Evolutionary conservation across 2,797 vertebrate species (phyloP), one percentile per base, ranked within the genome.

Genomic region (Eulemur mongoz): DNA sequence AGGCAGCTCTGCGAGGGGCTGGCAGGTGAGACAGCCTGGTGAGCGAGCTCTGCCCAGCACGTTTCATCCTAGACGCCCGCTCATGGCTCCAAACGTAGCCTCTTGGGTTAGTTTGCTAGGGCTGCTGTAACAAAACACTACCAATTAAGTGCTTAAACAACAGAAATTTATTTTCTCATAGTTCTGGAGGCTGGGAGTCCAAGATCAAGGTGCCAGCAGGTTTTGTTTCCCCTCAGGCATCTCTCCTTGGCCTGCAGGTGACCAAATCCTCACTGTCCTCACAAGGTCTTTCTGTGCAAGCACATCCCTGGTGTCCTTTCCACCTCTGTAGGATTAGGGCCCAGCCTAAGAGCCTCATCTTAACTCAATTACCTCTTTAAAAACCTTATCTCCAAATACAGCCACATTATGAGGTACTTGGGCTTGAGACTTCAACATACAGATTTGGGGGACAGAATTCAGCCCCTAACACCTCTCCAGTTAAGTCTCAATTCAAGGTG

Each of bases 21-120:
- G 1, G 6, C 2, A 4, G 38, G 30, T 1, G 45, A 59, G 17
- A 15, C 22, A 27, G 4, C 32, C 38, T 2, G 10, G 4, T 2
- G 32, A 2, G 13, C 5, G 65, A 72, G 30, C 22, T 45, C 27
- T n/a, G n/a, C 9, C 52, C 38, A 54, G 23, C 8, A 5, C 0
- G 7, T 50, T 54, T 85, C 9, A 67, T 23, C 57, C 14, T 30
- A 5, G 52, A 48, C 9, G 27, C 61, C 20, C 15, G 27, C 27
- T 25, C 10, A 2, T 22, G 59, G 38, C 11, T 22, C 23, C 43
- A 72, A n/a, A 38, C 17, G 6, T 0, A 67, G 32, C 13, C 23
- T 57, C 69, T 15, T 43, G 32, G 3, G 4, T 6, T 22, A 35
- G 50, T 45, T 50, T 25, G 17, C 22, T 50, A 20, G 15, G 4